A percentile compares a stretch with the other conserved stretches of the same genome.
These are phyloP conservation scores for Anguilla pacifica DNA, from an alignment of 2,797 vertebrate genomes.

Conservation along the genomic window DNA sequence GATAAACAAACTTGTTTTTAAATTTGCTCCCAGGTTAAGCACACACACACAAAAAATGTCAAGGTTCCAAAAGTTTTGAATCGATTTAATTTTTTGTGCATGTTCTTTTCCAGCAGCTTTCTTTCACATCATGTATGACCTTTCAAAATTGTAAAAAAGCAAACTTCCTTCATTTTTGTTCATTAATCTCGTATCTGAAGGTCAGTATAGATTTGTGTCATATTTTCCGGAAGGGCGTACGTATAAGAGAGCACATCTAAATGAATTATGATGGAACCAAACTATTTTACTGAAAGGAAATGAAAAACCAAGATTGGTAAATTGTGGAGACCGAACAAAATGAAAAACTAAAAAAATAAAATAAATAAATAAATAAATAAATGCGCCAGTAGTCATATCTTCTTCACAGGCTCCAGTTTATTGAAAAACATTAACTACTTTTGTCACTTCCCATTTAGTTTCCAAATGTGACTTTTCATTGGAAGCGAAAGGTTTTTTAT, in stretches of 20 bases:
- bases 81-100: not conserved
- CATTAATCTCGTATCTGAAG: no score
- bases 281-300: slow-evolving; percentile 50
- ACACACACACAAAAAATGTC: no score
- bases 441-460: slow-evolving; percentile 49
- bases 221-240: slow-evolving; percentile 1
- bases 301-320: slow-evolving; percentile 51
- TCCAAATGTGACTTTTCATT: slow-evolving; percentile 57
- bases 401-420: slow-evolving; percentile 46
- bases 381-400: slow-evolving; percentile 48
- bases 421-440: slow-evolving; percentile 58
- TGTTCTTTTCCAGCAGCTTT: not conserved
- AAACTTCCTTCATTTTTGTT: slow-evolving; percentile 4
- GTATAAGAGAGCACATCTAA: not conserved
- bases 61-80: not conserved
- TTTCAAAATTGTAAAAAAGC: slow-evolving; percentile 29
- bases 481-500: slow-evolving; percentile 38
- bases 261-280: slow-evolving; percentile 36
- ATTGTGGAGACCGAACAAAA: slow-evolving; percentile 47
- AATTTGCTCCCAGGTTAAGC: not conserved
- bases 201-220: slow-evolving; percentile 4
- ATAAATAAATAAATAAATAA: not conserved
- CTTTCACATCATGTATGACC: slow-evolving; percentile 33
- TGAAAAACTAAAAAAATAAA: slow-evolving; percentile 52
- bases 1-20: not conserved